Evolutionary conservation across 2,797 vertebrate genomes (phyloP).

Genomic region (Xyrichtys novacula): DNA sequence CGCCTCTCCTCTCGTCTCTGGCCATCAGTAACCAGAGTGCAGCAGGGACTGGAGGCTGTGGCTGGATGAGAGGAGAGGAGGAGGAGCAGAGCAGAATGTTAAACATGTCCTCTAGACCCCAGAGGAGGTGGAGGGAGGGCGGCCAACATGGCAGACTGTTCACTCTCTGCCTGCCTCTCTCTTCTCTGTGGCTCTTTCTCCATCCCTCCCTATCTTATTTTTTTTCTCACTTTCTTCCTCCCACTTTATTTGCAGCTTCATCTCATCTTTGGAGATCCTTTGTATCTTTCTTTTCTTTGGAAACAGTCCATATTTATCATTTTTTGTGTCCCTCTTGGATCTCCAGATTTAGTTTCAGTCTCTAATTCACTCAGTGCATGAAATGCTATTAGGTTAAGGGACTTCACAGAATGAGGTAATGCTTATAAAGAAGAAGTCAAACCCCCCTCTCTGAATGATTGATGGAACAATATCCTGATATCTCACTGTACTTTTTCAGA

Average conservation of each 20-base stretch:
- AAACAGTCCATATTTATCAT: constrained; percentile 18
- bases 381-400: constrained; percentile 50
- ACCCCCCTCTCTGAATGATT: constrained; percentile 35
- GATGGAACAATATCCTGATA: constrained; percentile 30
- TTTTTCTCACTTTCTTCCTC: constrained; percentile 44
- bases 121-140: constrained; percentile 73
- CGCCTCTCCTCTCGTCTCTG: constrained; percentile 65
- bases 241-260: constrained; percentile 40
- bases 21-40: constrained; percentile 74
- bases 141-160: constrained; percentile 72
- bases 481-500: constrained; percentile 6
- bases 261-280: constrained; percentile 32
- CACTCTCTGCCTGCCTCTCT: constrained; percentile 40
- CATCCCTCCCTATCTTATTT: constrained; percentile 22
- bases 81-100: constrained; percentile 82
- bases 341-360: constrained; percentile 37
- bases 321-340: not conserved
- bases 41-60: constrained; percentile 76
- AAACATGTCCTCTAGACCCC: constrained; percentile 83
- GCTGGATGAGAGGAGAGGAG: constrained; percentile 79
- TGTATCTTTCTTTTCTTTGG: constrained; percentile 16
- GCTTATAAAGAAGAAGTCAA: constrained; percentile 39
- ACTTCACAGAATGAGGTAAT: constrained; percentile 51
- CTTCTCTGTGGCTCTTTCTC: constrained; percentile 35
- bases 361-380: constrained; percentile 41